Percentiles rank a stretch among this genome's conserved stretches.
These are phyloP conservation scores for Threskiornis aethiopicus DNA, from an alignment of 2,797 vertebrate genomes.

Conservation along the genomic window DNA sequence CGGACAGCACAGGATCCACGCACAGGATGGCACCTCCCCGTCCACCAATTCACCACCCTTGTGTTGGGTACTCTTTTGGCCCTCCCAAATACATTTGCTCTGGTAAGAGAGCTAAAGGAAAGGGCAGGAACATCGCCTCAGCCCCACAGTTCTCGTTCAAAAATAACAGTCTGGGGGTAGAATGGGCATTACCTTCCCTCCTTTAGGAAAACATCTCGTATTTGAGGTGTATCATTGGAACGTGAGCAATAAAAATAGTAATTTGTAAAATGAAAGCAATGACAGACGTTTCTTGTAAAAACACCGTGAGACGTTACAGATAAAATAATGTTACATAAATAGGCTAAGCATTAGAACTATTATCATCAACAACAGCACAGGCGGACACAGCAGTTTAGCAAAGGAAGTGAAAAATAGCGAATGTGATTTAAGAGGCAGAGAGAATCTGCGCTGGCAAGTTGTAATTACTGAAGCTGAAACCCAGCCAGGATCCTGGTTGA, in stretches of 20 bases:
- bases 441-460: constrained; percentile 9
- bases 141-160: background rate
- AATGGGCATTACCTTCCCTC: background rate
- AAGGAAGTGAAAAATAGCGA: constrained; percentile 43
- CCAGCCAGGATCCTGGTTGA: constrained; percentile 21
- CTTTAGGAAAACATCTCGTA: background rate
- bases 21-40: background rate
- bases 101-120: background rate
- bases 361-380: background rate
- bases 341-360: background rate
- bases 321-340: background rate
- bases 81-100: background rate
- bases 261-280: background rate
- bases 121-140: background rate
- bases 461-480: constrained; percentile 58
- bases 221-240: background rate
- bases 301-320: background rate
- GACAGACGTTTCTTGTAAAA: constrained; percentile 18
- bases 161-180: background rate
- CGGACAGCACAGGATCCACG: background rate
- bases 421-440: constrained; percentile 56
- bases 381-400: background rate
- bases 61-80: rapidly evolving
- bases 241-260: background rate
- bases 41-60: background rate